A percentile compares a stretch with the other conserved stretches of the same genome.
Evolutionary conservation across 2,797 vertebrate species (phyloP).

Genomic region (Trematomus bernacchii): DNA sequence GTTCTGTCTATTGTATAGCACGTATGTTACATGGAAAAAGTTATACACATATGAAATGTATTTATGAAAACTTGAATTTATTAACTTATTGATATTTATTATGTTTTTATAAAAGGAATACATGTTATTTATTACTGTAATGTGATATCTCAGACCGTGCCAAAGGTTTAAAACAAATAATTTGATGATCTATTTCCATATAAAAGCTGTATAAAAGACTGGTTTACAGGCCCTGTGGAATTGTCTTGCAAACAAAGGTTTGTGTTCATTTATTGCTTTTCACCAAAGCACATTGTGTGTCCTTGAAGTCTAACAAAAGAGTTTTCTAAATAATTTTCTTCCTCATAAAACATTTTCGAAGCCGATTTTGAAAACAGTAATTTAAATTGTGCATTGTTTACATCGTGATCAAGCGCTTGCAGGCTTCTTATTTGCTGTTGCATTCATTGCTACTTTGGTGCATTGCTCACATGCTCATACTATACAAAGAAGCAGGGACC

Average conservation of each 20-base stretch:
- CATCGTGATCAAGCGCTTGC: not conserved
- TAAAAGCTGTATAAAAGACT: conserved; percentile 11
- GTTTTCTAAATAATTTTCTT: not conserved
- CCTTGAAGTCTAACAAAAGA: not conserved
- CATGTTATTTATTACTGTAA: conserved; percentile 86
- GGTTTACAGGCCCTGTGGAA: conserved; percentile 12
- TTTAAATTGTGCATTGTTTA: not conserved
- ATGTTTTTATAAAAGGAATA: conserved; percentile 84
- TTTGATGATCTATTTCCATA: conserved; percentile 18
- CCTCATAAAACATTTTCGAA: not conserved
- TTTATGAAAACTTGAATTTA: conserved; percentile 90
- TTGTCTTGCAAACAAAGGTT: conserved; percentile 1
- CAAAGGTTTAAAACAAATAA: conserved; percentile 74
- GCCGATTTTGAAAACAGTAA: not conserved
- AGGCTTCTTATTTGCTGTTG: not conserved
- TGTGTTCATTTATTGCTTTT: conserved; percentile 1
- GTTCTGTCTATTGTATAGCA: conserved; percentile 28
- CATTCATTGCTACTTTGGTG: not conserved
- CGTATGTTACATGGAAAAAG: conserved; percentile 30
- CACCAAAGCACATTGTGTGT: not conserved
- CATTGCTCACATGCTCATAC: not conserved
- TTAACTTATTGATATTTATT: conserved; percentile 97
- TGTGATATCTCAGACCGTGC: conserved; percentile 84
- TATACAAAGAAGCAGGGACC: not conserved
- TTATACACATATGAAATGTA: conserved; percentile 78